These are phyloP conservation scores for Malacosoma neustria DNA, from an alignment of 2,888 invertebrate species.

Conservation along the genomic window DNA sequence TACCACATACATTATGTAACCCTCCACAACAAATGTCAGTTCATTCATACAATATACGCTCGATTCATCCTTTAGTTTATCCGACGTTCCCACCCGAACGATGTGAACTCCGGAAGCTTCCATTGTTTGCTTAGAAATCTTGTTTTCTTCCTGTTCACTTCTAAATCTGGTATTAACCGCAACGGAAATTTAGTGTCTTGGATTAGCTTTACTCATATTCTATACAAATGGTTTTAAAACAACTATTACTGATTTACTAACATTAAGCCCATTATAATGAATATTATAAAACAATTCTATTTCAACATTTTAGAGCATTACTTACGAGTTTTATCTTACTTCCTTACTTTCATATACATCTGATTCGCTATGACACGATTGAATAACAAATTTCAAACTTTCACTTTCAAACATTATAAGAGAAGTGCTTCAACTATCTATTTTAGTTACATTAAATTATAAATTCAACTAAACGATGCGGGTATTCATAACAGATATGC, in stretches of 20 bases:
- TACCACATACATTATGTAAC: slow-evolving; percentile 61
- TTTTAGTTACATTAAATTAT: background rate
- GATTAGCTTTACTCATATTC: too few species aligned
- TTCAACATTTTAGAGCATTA: background rate
- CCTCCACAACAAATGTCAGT: slow-evolving; percentile 50
- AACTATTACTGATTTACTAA: too few species aligned
- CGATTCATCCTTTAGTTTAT: slow-evolving; percentile 35
- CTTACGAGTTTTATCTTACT: slow-evolving; percentile 13
- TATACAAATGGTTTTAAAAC: too few species aligned
- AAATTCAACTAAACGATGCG: background rate
- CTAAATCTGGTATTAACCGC: too few species aligned
- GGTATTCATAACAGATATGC: background rate
- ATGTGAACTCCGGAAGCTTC: background rate
- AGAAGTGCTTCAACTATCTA: background rate
- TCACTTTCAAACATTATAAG: background rate
- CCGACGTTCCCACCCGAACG: slow-evolving; percentile 22
- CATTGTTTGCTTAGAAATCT: slow-evolving; percentile 2
- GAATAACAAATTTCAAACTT: background rate
- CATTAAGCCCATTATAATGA: too few species aligned
- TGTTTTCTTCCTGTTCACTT: slow-evolving; percentile 28
- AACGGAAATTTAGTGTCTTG: too few species aligned
- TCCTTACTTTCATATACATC: background rate
- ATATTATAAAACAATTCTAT: too few species aligned
- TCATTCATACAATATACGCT: slow-evolving; percentile 55
- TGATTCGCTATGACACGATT: background rate